phyloP scores from a whole-genome alignment of 2,888 invertebrate genomes.

The Scaptomyza parva region DNA sequence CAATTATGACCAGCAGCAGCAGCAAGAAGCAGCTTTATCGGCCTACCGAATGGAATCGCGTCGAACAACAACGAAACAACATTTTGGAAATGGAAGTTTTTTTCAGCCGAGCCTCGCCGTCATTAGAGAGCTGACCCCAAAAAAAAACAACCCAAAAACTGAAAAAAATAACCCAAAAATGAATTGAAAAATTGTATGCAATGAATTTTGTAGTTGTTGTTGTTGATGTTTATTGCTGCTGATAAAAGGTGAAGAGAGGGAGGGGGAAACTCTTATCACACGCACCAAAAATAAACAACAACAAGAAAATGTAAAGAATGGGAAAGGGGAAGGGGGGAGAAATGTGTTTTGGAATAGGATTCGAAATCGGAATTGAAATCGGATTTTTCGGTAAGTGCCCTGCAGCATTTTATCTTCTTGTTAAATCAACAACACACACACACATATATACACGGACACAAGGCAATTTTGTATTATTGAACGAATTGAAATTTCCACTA shows the following conservation, averaged over 20 bases:
- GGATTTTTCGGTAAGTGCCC: slow-evolving; percentile 34
- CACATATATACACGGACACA: slow-evolving; percentile 6
- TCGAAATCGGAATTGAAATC: slow-evolving; percentile 13
- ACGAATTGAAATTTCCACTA: slow-evolving; percentile 37
- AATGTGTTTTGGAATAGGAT: background rate
- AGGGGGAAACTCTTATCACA: slow-evolving; percentile 40
- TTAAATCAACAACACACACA: slow-evolving; percentile 45
- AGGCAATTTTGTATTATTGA: slow-evolving; percentile 55
- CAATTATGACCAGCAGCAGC: slow-evolving; percentile 45
- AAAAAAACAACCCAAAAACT: slow-evolving; percentile 33
- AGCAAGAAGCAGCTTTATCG: slow-evolving; percentile 46
- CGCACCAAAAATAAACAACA: slow-evolving; percentile 22
- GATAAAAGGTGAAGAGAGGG: slow-evolving; percentile 11
- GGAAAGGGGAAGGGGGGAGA: background rate
- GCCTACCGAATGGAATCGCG: slow-evolving; percentile 10
- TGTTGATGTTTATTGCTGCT: slow-evolving; percentile 24
- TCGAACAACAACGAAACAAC: slow-evolving; percentile 37
- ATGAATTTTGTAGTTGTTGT: slow-evolving; percentile 41
- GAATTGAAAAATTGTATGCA: slow-evolving; percentile 48
- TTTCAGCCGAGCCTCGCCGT: slow-evolving; percentile 38
- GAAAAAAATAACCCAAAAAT: slow-evolving; percentile 27
- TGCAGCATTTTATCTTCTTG: slow-evolving; percentile 39
- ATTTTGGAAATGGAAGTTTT: slow-evolving; percentile 30
- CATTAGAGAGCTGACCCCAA: slow-evolving; percentile 72
- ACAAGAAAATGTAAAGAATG: background rate